Evolutionary conservation across 2,888 invertebrate species (phyloP).

Genomic region (Orchestes rusci): DNA sequence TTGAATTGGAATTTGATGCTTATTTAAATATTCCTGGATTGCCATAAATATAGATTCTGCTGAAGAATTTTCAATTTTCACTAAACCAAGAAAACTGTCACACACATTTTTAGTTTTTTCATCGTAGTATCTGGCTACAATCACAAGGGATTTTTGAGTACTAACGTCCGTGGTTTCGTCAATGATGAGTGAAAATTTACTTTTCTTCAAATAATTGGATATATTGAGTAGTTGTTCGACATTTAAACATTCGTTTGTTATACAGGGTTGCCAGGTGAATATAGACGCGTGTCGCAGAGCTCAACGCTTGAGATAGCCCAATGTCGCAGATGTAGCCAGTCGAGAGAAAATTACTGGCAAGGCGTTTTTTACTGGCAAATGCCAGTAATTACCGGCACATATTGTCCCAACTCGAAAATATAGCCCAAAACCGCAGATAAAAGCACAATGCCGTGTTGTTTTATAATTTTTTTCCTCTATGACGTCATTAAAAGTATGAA

Average conservation of each 20-base stretch:
- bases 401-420: too few relatives aligned
- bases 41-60: constrained; percentile 8
- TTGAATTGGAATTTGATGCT: neutral
- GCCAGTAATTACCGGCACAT: too few relatives aligned
- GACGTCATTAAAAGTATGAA: too few relatives aligned
- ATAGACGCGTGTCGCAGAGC: too few relatives aligned
- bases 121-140: constrained; percentile 12
- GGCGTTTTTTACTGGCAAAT: too few relatives aligned
- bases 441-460: too few relatives aligned
- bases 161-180: constrained; percentile 12
- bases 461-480: too few relatives aligned
- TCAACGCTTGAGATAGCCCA: too few relatives aligned
- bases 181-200: constrained; percentile 10
- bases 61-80: constrained; percentile 8
- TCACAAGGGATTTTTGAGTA: constrained; percentile 12
- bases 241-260: constrained; percentile 4
- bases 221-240: neutral
- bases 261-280: too few relatives aligned
- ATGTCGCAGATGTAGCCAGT: too few relatives aligned
- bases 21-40: neutral
- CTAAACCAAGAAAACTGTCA: constrained; percentile 10
- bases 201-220: neutral
- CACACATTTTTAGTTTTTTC: constrained; percentile 1
- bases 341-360: too few relatives aligned
- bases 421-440: too few relatives aligned